phyloP scores from a whole-genome alignment of 2,888 invertebrate species.

The Aquatica leii region DNA sequence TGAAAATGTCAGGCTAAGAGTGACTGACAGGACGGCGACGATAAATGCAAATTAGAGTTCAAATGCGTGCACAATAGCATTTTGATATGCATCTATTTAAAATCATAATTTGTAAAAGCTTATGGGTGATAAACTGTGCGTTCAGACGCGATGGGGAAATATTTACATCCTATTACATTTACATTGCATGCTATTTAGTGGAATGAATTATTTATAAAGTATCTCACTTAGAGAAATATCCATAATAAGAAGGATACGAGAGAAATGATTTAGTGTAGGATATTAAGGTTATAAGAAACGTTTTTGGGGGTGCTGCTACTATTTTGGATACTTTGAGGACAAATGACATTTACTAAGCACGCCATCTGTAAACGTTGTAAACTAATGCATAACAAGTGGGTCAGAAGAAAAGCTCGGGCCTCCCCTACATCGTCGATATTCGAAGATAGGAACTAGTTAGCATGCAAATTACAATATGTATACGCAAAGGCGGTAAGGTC shows the following conservation, averaged over 20 bases:
- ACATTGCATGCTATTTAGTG: conserved; percentile 30
- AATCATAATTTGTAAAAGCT: conserved; percentile 41
- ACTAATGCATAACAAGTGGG: conserved; percentile 39
- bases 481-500: conserved; percentile 50
- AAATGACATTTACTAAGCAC: conserved; percentile 30
- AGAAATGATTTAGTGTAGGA: neutral
- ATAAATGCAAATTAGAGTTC: conserved; percentile 54
- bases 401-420: conserved; percentile 32
- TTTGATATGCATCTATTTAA: conserved; percentile 51
- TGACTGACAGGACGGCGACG: conserved; percentile 52
- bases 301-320: conserved; percentile 8
- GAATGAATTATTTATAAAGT: conserved; percentile 26
- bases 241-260: conserved; percentile 5
- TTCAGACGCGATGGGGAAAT: conserved; percentile 30
- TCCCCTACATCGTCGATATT: conserved; percentile 56
- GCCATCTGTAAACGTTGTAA: conserved; percentile 33
- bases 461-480: conserved; percentile 60
- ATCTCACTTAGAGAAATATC: conserved; percentile 14
- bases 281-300: conserved; percentile 9
- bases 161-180: conserved; percentile 35
- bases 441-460: conserved; percentile 61
- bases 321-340: conserved; percentile 18
- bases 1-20: conserved; percentile 49
- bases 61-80: conserved; percentile 39
- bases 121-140: conserved; percentile 34